Evolutionary conservation across 2,113 vertebrate species (phyloP), one percentile per base, ranked within the genome.

Genomic region (Dasyurus viverrinus): DNA sequence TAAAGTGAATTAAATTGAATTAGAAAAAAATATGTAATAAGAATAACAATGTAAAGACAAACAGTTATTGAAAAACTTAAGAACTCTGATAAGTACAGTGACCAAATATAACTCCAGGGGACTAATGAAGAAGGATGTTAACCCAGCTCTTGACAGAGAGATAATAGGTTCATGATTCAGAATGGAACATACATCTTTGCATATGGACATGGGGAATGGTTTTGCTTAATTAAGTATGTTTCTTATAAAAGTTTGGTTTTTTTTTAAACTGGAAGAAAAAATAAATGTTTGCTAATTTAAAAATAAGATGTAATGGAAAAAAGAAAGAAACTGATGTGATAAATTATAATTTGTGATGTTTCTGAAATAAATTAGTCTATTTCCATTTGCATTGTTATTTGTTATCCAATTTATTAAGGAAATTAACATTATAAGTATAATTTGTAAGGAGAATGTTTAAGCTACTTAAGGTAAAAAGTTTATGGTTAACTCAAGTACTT

Each of bases 341-440:
- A 47, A 96, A 91, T 30, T 94, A 25, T 94, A 94, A 95, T 76
- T 47, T 89, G 42, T 92, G 25, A 23, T 50, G 11, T 92, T 96
- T 54, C 52, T 52, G 10, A 42, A 36, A 95, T 16, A 30, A 27
- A 30, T 14, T 57, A 68, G 57, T 68, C 57, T 68, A 68, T 68
- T 68, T 68, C 12, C 57, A 36, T 36, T 68, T 68, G 27, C 30
- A 14, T 36, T 57, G 0, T 25, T 93, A 68, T 92, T 46, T 91
- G 68, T 93, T 48, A 22, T 54, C 46, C 36, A 46, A 91, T 30
- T 89, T 94, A 47, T 57, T 92, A 95, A 92, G 54, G 48, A 93
- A 92, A 90, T 53, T 93, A 60, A 95, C 52, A 91, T 92, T 90
- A 30, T 89, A 93, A 93, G 57, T 68, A 30, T 27, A 3, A 30